Evolutionary conservation across 2,113 vertebrate genomes (phyloP), one percentile per base, ranked within the genome.

Genomic region (Oenanthe melanoleuca): DNA sequence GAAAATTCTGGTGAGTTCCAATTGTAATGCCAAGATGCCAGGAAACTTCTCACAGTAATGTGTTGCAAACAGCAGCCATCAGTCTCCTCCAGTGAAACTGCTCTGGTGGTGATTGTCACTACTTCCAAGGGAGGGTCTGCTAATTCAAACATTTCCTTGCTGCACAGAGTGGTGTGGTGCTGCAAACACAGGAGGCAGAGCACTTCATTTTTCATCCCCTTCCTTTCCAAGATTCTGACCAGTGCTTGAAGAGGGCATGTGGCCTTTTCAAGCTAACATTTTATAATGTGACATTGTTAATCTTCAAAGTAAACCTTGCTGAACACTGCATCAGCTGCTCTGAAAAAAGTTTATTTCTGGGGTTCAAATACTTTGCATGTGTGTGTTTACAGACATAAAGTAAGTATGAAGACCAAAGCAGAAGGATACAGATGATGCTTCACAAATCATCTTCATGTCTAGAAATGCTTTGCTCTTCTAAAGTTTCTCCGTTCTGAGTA

Each of bases 161-260:
- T 42, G 2, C 16, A 13, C 14, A 44, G 49, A 53, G 33, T 12
- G 8, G 14, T n/a, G 22, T 29, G 4, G 3, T 82, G 12, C 4
- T 55, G 12, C 9, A 53, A 67, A 14, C 50, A 65, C 5, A 8
- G 10, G 14, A 60, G 15, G 16, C 8, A 53, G 24, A 85, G 2
- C 3, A 1, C 33, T 57, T 71, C 3, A 17, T 9, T n/a, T 34
- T 66, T 86, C 22, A n/a, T 19, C 5, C 14, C 5, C 1, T 64
- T 72, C 8, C 5, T 85, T 89, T 86, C 19, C 14, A 56, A 37
- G 22, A 28, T 33, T 61, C 12, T 44, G 6, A 50, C 15, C 12
- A 20, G 11, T 21, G 5, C 22, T 63, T 65, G 31, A 56, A 78
- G 26, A 38, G 4, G 10, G 7, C 8, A 64, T 1, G 2, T 0